Conservation (phyloP, 2,113 vertebrate genomes). For the Grus americana region DNA sequence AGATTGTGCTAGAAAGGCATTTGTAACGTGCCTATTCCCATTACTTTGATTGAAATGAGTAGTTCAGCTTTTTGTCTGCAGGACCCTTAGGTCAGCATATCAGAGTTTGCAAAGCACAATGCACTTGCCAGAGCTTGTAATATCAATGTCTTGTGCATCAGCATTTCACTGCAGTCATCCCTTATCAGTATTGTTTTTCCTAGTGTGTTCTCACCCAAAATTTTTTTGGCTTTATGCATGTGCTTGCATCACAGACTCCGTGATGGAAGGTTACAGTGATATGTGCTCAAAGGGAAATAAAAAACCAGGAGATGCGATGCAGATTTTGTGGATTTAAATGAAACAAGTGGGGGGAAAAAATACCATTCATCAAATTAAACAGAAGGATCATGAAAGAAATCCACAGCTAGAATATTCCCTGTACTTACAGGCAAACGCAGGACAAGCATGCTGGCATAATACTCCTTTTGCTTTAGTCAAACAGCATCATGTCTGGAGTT, state of each 20-base stretch:
- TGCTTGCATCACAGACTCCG: neutral
- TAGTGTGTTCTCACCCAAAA: neutral
- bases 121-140: neutral
- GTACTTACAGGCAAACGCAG: neutral
- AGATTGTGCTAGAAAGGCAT: neutral
- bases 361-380: neutral
- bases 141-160: neutral
- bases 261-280: neutral
- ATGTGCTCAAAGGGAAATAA: neutral
- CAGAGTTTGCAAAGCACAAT: neutral
- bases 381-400: neutral
- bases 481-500: neutral
- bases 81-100: slow-evolving; percentile 2
- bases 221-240: neutral
- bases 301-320: neutral
- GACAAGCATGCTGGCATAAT: neutral
- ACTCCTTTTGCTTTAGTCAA: neutral
- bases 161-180: neutral
- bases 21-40: neutral
- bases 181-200: neutral
- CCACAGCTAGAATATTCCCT: neutral
- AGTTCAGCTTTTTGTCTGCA: neutral
- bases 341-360: neutral
- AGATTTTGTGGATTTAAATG: neutral
- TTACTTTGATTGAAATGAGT: slow-evolving; percentile 16